Percentiles rank a stretch among this genome's conserved stretches.
phyloP scores from a whole-genome alignment of 2,797 vertebrate species.

The Sitta carolinensis region DNA sequence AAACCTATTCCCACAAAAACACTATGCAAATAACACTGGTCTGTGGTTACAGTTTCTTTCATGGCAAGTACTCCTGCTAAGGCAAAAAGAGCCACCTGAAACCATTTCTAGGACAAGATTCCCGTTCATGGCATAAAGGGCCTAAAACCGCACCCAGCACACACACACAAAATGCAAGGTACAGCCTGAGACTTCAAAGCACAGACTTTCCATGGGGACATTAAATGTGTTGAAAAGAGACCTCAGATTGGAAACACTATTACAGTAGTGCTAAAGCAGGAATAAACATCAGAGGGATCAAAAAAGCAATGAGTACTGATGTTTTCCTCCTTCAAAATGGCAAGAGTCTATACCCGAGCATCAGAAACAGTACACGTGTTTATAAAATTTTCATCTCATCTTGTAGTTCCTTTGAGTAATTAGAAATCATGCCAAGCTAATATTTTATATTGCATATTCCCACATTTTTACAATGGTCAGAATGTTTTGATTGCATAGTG shows the following conservation, averaged over 20 bases:
- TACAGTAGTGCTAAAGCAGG: not conserved
- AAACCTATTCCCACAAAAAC: not conserved
- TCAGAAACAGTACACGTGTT: not conserved
- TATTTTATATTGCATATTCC: not conserved
- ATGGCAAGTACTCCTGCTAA: not conserved
- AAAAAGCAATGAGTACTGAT: not conserved
- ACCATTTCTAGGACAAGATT: not conserved
- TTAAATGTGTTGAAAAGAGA: not conserved
- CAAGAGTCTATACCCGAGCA: not conserved
- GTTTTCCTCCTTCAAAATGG: not conserved
- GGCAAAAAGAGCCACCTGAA: not conserved
- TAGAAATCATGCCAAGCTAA: not conserved
- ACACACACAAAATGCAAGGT: not conserved
- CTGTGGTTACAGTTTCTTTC: not conserved
- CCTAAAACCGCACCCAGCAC: not conserved
- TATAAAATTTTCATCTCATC: not conserved
- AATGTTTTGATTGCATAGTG: not conserved
- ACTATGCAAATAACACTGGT: not conserved
- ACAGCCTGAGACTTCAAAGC: not conserved
- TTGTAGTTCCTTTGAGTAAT: not conserved
- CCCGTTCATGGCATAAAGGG: not conserved
- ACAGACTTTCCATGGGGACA: not conserved
- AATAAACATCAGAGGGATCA: not conserved
- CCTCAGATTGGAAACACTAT: not conserved
- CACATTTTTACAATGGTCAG: not conserved